Conservation (phyloP, 1,140 invertebrate genomes). For the Drosophila oshimai region DNA sequence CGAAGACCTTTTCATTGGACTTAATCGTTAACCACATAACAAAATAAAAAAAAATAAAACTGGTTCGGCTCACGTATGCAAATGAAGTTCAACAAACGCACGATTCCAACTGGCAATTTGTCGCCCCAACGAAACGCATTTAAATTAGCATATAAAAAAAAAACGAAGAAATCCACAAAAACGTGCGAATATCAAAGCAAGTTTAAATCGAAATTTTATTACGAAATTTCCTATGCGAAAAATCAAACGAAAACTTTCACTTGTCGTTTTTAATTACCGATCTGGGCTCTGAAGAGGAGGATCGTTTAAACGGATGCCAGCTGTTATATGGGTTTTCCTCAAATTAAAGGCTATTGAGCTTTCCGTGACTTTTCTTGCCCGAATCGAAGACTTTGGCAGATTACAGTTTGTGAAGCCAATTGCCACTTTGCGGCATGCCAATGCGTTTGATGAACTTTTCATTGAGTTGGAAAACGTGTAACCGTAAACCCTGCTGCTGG, state of each 20-base stretch:
- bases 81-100: constrained; percentile 71
- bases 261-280: constrained; percentile 63
- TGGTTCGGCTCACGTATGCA: constrained; percentile 67
- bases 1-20: constrained; percentile 12
- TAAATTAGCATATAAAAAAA: constrained; percentile 51
- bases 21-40: neutral
- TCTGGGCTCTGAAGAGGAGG: constrained; percentile 17
- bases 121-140: constrained; percentile 63
- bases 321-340: constrained; percentile 13
- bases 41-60: constrained; percentile 11
- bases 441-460: constrained; percentile 71
- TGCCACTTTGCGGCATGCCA: constrained; percentile 49
- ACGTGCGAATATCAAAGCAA: constrained; percentile 62
- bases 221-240: constrained; percentile 46
- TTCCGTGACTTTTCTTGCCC: constrained; percentile 8
- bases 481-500: constrained; percentile 54
- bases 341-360: constrained; percentile 49
- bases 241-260: constrained; percentile 63
- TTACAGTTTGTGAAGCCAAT: constrained; percentile 20
- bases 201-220: constrained; percentile 57
- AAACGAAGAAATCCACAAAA: constrained; percentile 13
- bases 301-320: constrained; percentile 24
- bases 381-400: constrained; percentile 13
- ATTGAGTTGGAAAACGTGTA: constrained; percentile 48
- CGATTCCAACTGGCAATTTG: constrained; percentile 65